Conservation (phyloP, 2,797 vertebrate species). For the Catostomus latipinnis region DNA sequence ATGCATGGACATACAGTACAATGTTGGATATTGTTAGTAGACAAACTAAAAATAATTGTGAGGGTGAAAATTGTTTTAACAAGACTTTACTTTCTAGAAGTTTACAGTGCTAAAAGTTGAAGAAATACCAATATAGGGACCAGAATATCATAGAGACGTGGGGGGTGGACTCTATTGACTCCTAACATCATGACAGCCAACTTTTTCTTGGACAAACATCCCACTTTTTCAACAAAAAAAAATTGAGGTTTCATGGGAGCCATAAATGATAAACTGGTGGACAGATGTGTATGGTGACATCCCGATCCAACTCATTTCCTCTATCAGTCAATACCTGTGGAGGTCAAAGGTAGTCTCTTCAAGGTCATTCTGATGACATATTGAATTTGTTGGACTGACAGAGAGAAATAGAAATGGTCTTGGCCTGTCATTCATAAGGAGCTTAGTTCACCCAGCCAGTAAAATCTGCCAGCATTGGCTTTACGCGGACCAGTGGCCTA, state of each 20-base stretch:
- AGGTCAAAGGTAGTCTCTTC: conserved; percentile 27
- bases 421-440: conserved; percentile 50
- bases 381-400: neutral
- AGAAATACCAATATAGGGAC: no score
- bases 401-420: conserved; percentile 9
- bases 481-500: conserved; percentile 45
- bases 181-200: no score
- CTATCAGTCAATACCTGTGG: conserved; percentile 26
- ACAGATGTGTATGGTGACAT: conserved; percentile 20
- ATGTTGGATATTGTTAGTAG: no score
- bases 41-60: no score
- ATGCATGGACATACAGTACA: no score
- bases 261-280: neutral
- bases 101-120: no score
- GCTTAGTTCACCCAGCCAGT: conserved; percentile 56
- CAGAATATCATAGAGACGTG: no score
- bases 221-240: no score
- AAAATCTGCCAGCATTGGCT: conserved; percentile 44
- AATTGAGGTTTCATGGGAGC: neutral
- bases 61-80: no score
- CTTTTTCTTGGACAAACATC: no score
- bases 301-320: conserved; percentile 30
- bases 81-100: no score
- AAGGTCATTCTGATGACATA: conserved; percentile 20
- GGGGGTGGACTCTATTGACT: no score